Percentiles rank a stretch among this genome's conserved stretches.
These are phyloP conservation scores for Temnothorax rugatulus DNA, from an alignment of 2,888 invertebrate genomes.

Conservation along the genomic window DNA sequence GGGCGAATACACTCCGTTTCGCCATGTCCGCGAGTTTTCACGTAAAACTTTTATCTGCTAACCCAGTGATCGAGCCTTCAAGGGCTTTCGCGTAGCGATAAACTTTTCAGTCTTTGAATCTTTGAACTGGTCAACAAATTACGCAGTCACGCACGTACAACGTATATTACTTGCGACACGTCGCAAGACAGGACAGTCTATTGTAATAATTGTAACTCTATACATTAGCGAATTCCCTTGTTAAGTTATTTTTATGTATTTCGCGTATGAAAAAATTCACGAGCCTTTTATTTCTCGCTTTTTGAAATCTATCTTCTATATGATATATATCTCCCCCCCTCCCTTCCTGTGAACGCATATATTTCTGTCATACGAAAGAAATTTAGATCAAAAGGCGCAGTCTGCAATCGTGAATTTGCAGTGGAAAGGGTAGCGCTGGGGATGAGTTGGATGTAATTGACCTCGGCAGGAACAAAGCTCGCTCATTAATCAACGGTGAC, in stretches of 20 bases:
- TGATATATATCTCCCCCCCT: too few relatives aligned
- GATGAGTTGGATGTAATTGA: conserved; percentile 78
- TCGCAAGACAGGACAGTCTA: conserved; percentile 8
- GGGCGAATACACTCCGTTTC: conserved; percentile 50
- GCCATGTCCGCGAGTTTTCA: conserved; percentile 49
- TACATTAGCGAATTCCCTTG: neutral
- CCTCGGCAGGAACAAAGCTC: conserved; percentile 79
- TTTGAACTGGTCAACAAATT: conserved; percentile 43
- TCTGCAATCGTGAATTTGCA: conserved; percentile 64
- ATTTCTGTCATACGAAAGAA: conserved; percentile 36
- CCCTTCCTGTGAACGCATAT: neutral
- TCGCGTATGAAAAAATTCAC: neutral
- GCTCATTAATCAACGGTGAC: conserved; percentile 83
- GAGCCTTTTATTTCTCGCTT: neutral
- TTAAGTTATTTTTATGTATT: neutral
- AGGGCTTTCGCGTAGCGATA: conserved; percentile 42
- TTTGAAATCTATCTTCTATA: neutral
- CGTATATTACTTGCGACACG: neutral
- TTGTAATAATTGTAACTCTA: neutral
- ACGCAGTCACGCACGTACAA: neutral
- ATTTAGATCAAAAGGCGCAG: conserved; percentile 51
- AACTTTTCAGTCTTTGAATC: conserved; percentile 55
- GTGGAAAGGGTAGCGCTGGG: conserved; percentile 53
- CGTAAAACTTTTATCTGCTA: conserved; percentile 56
- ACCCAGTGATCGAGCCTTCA: conserved; percentile 43